A percentile compares a stretch with the other conserved stretches of the same genome.
Conservation (phyloP, 2,888 invertebrate species). For the Acholoe squamosa region DNA sequence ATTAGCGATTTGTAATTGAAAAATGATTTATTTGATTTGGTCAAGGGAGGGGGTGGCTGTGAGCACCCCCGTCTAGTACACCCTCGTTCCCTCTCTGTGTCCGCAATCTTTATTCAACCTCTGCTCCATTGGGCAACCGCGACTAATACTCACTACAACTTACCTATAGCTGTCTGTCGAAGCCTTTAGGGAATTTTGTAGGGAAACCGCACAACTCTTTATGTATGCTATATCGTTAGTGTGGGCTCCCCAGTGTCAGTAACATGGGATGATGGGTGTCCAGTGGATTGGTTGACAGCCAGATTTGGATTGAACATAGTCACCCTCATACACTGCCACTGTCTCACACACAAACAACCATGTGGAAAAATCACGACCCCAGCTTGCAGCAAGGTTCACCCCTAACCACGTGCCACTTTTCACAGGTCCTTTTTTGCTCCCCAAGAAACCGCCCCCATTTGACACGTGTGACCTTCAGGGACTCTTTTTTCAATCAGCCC, state of each 20-base stretch:
- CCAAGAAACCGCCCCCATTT: neutral
- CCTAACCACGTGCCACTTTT: constrained; percentile 33
- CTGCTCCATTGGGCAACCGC: neutral
- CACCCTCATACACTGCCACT: neutral
- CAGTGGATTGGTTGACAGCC: too few relatives aligned
- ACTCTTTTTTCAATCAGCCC: neutral
- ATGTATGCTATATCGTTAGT: too few relatives aligned
- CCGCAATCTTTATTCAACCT: neutral
- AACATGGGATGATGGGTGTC: too few relatives aligned
- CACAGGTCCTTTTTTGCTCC: neutral
- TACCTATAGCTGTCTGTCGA: too few relatives aligned
- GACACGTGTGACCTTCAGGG: constrained; percentile 42
- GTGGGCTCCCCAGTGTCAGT: neutral
- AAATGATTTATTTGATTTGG: constrained; percentile 56
- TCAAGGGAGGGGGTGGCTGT: constrained; percentile 26
- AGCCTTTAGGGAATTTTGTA: too few relatives aligned
- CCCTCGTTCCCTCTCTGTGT: neutral
- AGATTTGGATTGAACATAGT: too few relatives aligned
- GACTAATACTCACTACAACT: neutral
- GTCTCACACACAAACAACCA: neutral
- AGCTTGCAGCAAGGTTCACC: neutral
- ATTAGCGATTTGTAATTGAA: constrained; percentile 60
- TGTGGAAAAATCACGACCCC: neutral
- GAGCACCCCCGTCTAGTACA: neutral
- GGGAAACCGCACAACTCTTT: too few relatives aligned